Evolutionary conservation across 1,140 invertebrate genomes (phyloP), one percentile per base, ranked within the genome.

Genomic region (Doryteuthis pealeii): DNA sequence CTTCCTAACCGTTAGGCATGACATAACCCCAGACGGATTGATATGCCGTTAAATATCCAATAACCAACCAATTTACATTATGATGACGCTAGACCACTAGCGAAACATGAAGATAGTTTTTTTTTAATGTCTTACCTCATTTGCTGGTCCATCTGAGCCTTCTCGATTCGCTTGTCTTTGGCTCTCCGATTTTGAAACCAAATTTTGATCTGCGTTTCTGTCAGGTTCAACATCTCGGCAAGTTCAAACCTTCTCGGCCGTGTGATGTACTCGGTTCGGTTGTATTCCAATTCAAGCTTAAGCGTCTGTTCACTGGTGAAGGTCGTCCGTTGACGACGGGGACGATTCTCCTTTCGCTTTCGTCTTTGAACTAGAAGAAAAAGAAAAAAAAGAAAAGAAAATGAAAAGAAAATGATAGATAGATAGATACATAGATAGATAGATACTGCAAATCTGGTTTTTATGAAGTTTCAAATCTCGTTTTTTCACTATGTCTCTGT

Each of bases 161-260:
- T 98, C 84, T 98, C 96, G 74, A 98, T 95, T 69, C 96, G 90
- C 88, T 98, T 98, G 83, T 98, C 96, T 87, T 98, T 98, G 12
- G 96, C 96, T 78, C 96, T 90, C 68, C 96, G 90, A 87, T 98
- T 98, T 88, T 98, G 96, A 85, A 97, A 98, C 96, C 96, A 85
- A 32, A 83, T 84, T 73, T 84, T 85, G 73, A 85, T 84, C 72
- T 86, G 83, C 30, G 95, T 97, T 87, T 98, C 96, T 2, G 94
- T 95, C 10, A 98, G 89, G 67, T 91, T 90, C 31, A 98, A 86
- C 0, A 92, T 90, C 76, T 94, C 92, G 0, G 96, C 96, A 75
- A 98, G 88, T 88, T 98, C 95, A 84, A 93, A 94, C 45, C 84
- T 68, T 79, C 95, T 88, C 32, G 93, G 92, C 66, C 95, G 89